Evolutionary conservation across 2,113 vertebrate species (phyloP).

Genomic region (Corydoras sp.): DNA sequence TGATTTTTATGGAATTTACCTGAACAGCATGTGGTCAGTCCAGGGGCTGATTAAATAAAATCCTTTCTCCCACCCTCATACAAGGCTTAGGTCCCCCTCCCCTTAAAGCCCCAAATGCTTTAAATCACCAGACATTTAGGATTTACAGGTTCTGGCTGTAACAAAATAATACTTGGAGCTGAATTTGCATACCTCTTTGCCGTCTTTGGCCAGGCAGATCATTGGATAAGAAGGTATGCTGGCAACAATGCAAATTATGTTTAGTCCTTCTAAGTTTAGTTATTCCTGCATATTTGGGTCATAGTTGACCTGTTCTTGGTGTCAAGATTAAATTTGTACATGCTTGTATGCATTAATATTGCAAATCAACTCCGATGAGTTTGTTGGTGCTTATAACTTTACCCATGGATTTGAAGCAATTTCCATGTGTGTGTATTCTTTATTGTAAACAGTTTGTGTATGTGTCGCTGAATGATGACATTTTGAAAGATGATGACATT

Average conservation of each 20-base stretch:
- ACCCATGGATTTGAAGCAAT: too few species aligned
- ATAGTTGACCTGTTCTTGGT: too few species aligned
- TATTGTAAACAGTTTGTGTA: too few species aligned
- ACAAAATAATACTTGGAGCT: conserved; percentile 16
- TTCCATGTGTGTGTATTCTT: too few species aligned
- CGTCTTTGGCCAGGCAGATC: neutral
- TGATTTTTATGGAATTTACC: neutral
- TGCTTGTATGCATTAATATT: too few species aligned
- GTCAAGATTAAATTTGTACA: too few species aligned
- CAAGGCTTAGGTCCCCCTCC: conserved; percentile 28
- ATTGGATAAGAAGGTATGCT: conserved; percentile 31
- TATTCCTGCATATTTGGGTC: too few species aligned
- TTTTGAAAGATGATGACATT: too few species aligned
- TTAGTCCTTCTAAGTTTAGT: too few species aligned
- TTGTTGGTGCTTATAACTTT: too few species aligned
- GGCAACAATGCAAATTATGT: neutral
- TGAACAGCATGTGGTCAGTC: conserved; percentile 39
- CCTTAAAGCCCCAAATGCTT: conserved; percentile 44
- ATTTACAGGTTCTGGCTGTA: conserved; percentile 43
- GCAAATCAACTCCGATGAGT: too few species aligned
- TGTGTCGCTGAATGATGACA: too few species aligned
- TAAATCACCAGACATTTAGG: conserved; percentile 47
- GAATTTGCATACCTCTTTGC: neutral
- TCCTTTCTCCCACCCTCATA: conserved; percentile 39
- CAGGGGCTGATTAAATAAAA: conserved; percentile 47